phyloP scores from a whole-genome alignment of 2,888 invertebrate species.

The Quadroppia sp. region DNA sequence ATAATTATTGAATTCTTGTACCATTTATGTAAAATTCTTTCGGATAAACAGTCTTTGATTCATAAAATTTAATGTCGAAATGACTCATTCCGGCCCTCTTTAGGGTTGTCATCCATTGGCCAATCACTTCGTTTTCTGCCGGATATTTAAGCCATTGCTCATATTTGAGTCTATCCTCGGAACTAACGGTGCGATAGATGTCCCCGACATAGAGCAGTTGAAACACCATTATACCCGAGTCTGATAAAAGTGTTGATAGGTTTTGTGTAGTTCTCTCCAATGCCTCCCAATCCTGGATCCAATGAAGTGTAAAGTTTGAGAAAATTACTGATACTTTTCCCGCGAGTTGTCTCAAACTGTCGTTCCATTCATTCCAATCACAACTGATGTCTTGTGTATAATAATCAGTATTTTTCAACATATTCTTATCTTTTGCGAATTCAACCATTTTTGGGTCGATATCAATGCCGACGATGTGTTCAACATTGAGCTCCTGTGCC shows the following conservation, averaged over 20 bases:
- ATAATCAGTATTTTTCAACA: conserved; percentile 21
- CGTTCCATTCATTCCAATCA: conserved; percentile 21
- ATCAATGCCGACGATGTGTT: conserved; percentile 27
- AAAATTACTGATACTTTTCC: conserved; percentile 27
- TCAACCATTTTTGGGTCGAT: conserved; percentile 36
- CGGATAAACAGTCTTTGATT: not conserved
- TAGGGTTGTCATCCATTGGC: not conserved
- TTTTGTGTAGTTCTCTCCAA: conserved; percentile 16
- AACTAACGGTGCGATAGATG: no score
- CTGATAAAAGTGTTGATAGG: conserved; percentile 3
- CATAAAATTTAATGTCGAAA: conserved; percentile 9
- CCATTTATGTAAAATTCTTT: conserved; percentile 22
- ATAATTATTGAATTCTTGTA: no score
- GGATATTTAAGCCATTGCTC: conserved; percentile 26
- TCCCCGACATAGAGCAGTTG: conserved; percentile 39
- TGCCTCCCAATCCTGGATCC: conserved; percentile 25
- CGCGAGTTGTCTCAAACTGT: not conserved
- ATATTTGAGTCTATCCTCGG: not conserved
- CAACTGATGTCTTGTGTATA: conserved; percentile 31
- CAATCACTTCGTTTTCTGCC: conserved; percentile 17
- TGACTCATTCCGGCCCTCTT: not conserved
- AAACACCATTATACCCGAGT: conserved; percentile 20
- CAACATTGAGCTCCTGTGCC: not conserved
- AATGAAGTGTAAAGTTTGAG: conserved; percentile 36
- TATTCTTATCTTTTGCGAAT: conserved; percentile 16